phyloP scores from a whole-genome alignment of 1,140 invertebrate species.

The Drosophila bocqueti region DNA sequence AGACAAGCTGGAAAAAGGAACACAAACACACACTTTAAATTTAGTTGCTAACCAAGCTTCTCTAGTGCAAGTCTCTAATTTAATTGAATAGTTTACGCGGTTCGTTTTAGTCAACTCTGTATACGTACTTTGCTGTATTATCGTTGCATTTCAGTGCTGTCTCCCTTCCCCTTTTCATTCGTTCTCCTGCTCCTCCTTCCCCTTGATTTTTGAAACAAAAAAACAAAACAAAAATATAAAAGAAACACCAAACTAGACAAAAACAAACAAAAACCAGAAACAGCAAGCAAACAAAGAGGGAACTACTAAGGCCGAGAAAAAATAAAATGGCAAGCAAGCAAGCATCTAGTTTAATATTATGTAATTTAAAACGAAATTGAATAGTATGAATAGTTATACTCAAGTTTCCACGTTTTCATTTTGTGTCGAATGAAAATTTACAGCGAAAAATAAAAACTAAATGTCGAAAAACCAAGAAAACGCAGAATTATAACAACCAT shows the following conservation, averaged over 20 bases:
- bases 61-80: slow-evolving; percentile 54
- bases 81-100: slow-evolving; percentile 56
- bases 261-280: slow-evolving; percentile 32
- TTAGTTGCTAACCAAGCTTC: slow-evolving; percentile 36
- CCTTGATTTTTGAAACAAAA: slow-evolving; percentile 16
- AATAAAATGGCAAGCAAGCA: slow-evolving; percentile 64
- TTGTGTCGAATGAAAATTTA: slow-evolving; percentile 74
- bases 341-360: slow-evolving; percentile 81
- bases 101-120: slow-evolving; percentile 60
- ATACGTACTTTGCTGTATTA: slow-evolving; percentile 64
- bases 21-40: slow-evolving; percentile 28
- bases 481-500: slow-evolving; percentile 19
- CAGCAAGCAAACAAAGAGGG: slow-evolving; percentile 35
- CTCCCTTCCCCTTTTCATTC: neutral
- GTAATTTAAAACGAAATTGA: slow-evolving; percentile 79
- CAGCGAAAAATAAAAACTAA: slow-evolving; percentile 81
- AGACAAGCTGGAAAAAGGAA: slow-evolving; percentile 18
- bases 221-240: slow-evolving; percentile 16
- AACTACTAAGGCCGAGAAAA: slow-evolving; percentile 34
- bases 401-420: slow-evolving; percentile 76
- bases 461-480: slow-evolving; percentile 68
- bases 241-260: slow-evolving; percentile 54
- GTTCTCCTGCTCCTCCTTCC: neutral
- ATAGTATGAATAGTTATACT: slow-evolving; percentile 78
- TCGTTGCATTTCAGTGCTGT: slow-evolving; percentile 64